Conservation (phyloP, 2,797 vertebrate genomes). For the Platalea minor region DNA sequence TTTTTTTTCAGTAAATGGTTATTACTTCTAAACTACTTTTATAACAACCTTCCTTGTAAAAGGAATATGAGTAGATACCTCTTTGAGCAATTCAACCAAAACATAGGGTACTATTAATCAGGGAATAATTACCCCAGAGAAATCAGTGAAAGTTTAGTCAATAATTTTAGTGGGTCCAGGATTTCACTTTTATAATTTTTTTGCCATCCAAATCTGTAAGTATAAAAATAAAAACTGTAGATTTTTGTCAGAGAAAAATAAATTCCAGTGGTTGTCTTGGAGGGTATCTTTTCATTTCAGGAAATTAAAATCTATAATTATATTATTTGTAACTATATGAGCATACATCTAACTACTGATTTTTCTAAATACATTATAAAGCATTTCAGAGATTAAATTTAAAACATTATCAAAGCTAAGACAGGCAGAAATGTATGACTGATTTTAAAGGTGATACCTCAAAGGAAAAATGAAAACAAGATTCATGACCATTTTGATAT, state of each 20-base stretch:
- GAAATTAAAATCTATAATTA: background rate
- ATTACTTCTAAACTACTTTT: background rate
- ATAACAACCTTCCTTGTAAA: background rate
- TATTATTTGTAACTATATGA: background rate
- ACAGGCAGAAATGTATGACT: background rate
- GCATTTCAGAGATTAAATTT: background rate
- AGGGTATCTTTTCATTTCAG: background rate
- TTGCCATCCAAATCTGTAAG: background rate
- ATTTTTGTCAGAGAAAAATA: background rate
- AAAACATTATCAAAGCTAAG: background rate
- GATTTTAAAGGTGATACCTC: background rate
- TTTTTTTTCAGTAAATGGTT: background rate
- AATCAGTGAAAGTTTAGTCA: background rate
- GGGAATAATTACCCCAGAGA: background rate
- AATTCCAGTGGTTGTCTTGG: background rate
- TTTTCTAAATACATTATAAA: background rate
- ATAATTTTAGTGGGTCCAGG: background rate
- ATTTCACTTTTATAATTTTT: background rate
- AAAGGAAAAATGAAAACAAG: background rate
- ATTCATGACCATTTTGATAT: background rate
- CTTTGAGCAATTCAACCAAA: background rate
- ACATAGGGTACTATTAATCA: background rate
- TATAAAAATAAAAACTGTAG: background rate
- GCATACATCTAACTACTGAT: background rate
- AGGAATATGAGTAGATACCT: background rate